A percentile compares a stretch with the other conserved stretches of the same genome.
Conservation (phyloP, 2,797 vertebrate species). For the Crocodylus rhombifer region DNA sequence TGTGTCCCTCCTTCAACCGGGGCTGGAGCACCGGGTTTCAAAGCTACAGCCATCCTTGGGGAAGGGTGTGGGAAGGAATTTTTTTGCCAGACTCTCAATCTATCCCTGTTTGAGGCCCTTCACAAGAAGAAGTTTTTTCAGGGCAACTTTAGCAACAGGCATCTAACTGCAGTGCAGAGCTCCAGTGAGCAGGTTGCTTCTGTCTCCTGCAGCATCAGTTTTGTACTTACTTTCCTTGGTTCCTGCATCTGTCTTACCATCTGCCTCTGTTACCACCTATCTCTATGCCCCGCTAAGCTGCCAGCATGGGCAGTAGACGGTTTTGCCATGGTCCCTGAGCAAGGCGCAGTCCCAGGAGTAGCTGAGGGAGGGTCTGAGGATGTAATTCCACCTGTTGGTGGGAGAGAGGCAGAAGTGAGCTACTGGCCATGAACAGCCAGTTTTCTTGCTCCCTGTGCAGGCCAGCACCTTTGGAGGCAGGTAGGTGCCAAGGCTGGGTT, state of each 20-base stretch:
- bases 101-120: too few relatives aligned
- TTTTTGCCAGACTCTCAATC: background rate
- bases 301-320: background rate
- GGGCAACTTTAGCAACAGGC: background rate
- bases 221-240: background rate
- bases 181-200: background rate
- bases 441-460: background rate
- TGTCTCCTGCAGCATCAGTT: background rate
- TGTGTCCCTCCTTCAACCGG: background rate
- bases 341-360: background rate
- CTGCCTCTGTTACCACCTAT: background rate
- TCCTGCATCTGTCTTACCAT: background rate
- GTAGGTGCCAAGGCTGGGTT: background rate
- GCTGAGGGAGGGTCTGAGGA: background rate
- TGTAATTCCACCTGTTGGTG: background rate
- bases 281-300: background rate
- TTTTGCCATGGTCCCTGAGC: too few relatives aligned
- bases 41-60: background rate
- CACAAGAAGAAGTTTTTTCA: background rate
- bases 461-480: background rate
- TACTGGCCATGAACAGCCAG: background rate
- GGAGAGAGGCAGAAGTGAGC: background rate
- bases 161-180: background rate
- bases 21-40: background rate
- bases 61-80: background rate